Evolutionary conservation across 2,797 vertebrate genomes (phyloP).

Genomic region (Periparus ater): DNA sequence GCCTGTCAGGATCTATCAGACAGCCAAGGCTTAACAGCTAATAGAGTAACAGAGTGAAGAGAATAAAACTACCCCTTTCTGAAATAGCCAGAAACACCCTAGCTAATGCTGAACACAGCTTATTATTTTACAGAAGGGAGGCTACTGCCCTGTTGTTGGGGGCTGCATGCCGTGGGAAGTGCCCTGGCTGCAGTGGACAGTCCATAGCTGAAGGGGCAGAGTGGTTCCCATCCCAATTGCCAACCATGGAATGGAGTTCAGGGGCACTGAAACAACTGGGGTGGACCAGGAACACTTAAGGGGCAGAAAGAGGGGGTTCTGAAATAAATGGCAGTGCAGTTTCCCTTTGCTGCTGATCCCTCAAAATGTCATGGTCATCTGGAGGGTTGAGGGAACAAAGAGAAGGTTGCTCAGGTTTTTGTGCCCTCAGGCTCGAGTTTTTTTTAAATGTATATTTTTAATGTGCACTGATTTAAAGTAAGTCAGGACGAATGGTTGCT

Average conservation of each 20-base stretch:
- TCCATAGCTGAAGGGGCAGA: neutral
- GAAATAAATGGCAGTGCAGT: neutral
- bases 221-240: neutral
- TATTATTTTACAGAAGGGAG: neutral
- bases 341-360: neutral
- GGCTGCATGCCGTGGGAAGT: neutral
- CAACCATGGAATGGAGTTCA: neutral
- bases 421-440: neutral
- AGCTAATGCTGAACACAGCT: neutral
- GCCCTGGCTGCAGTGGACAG: neutral
- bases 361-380: neutral
- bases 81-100: neutral
- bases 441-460: neutral
- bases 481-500: neutral
- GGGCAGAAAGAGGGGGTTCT: neutral
- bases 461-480: neutral
- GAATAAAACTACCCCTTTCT: neutral
- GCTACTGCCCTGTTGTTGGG: neutral
- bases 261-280: rapidly evolving
- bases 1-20: slow-evolving; percentile 46
- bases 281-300: neutral
- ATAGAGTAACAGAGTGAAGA: neutral
- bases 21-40: neutral
- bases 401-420: neutral
- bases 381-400: neutral